Conservation (phyloP, 2,888 invertebrate species). For the Pasiphila rectangulata region DNA sequence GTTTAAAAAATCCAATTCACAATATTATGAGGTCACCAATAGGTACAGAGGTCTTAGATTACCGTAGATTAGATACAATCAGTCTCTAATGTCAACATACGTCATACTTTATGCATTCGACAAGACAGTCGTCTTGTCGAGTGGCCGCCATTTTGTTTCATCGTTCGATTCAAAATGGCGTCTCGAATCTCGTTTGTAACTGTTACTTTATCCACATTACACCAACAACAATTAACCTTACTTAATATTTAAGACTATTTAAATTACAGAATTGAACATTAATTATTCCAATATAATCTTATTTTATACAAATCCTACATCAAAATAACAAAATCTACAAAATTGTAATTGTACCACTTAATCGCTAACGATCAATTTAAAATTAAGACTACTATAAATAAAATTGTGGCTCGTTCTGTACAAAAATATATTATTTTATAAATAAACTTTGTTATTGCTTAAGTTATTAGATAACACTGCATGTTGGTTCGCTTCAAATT, state of each 20-base stretch:
- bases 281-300: conserved; percentile 29
- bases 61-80: conserved; percentile 27
- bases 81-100: conserved; percentile 26
- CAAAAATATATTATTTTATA: conserved; percentile 16
- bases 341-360: conserved; percentile 24
- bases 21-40: conserved; percentile 21
- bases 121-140: background rate
- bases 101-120: conserved; percentile 1
- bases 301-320: conserved; percentile 24
- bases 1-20: conserved; percentile 17
- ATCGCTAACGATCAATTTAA: conserved; percentile 32
- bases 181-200: background rate
- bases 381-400: conserved; percentile 32
- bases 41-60: conserved; percentile 14
- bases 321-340: conserved; percentile 32
- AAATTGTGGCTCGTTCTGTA: conserved; percentile 36
- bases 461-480: too few species aligned
- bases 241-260: conserved; percentile 24
- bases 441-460: conserved; percentile 2
- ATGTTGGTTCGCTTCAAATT: too few species aligned
- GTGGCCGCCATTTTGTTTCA: conserved; percentile 3
- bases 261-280: conserved; percentile 35
- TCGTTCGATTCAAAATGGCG: background rate
- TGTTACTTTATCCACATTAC: too few species aligned
- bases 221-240: background rate